These are phyloP conservation scores for Scaptodrosophila latifasciaeformis DNA, from an alignment of 2,888 invertebrate species.

Conservation along the genomic window DNA sequence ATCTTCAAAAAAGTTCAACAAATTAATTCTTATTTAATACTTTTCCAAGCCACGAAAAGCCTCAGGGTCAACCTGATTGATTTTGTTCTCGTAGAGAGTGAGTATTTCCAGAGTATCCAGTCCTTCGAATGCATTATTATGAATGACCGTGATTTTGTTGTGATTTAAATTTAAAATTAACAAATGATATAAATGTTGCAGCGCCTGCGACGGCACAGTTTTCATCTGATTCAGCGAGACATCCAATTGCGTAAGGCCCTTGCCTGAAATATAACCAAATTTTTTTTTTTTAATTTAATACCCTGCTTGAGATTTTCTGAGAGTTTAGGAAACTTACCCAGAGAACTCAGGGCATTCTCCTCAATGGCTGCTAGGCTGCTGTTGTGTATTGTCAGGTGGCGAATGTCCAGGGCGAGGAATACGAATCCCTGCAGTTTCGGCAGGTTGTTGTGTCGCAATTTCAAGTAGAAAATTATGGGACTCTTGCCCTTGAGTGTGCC, in stretches of 20 bases:
- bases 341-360: slow-evolving; percentile 89
- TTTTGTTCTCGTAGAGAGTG: slow-evolving; percentile 90
- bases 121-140: slow-evolving; percentile 89
- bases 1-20: not conserved
- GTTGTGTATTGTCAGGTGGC: slow-evolving; percentile 91
- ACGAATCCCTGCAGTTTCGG: slow-evolving; percentile 90
- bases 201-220: slow-evolving; percentile 86
- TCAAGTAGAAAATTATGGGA: slow-evolving; percentile 90
- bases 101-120: slow-evolving; percentile 90
- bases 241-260: slow-evolving; percentile 90
- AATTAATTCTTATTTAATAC: slow-evolving; percentile 75
- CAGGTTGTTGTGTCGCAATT: slow-evolving; percentile 89
- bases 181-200: slow-evolving; percentile 87
- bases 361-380: slow-evolving; percentile 91
- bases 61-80: slow-evolving; percentile 85
- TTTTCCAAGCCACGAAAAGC: slow-evolving; percentile 92
- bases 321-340: slow-evolving; percentile 79
- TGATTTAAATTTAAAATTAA: slow-evolving; percentile 92
- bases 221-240: slow-evolving; percentile 89
- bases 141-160: slow-evolving; percentile 87
- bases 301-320: no score
- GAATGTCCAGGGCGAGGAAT: slow-evolving; percentile 90
- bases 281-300: no score
- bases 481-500: slow-evolving; percentile 86
- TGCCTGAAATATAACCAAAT: slow-evolving; percentile 79